These are phyloP conservation scores for Andrena dorsata DNA, from an alignment of 2,888 invertebrate genomes.

Conservation along the genomic window DNA sequence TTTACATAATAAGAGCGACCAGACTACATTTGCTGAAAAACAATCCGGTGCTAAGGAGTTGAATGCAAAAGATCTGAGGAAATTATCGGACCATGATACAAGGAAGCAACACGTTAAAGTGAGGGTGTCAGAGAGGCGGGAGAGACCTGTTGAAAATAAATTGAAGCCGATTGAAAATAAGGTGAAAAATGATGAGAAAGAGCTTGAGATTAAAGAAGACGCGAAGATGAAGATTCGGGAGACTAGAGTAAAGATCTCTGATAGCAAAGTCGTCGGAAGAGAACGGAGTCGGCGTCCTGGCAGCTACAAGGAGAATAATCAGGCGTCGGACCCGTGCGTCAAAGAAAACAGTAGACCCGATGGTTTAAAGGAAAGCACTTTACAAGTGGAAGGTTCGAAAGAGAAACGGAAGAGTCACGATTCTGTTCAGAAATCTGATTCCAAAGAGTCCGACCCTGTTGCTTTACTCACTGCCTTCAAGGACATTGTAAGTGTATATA, in stretches of 20 bases:
- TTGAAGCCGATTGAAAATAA: slow-evolving; percentile 64
- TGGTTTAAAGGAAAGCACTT: slow-evolving; percentile 66
- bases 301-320: slow-evolving; percentile 65
- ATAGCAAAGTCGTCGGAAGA: slow-evolving; percentile 47
- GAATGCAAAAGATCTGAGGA: slow-evolving; percentile 39
- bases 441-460: slow-evolving; percentile 72
- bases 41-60: slow-evolving; percentile 29
- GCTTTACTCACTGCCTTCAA: slow-evolving; percentile 78
- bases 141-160: slow-evolving; percentile 56
- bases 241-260: slow-evolving; percentile 48
- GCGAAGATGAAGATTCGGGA: slow-evolving; percentile 53
- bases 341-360: slow-evolving; percentile 81
- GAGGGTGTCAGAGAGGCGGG: slow-evolving; percentile 54
- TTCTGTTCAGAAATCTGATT: slow-evolving; percentile 64
- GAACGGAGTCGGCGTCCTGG: slow-evolving; percentile 62
- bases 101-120: slow-evolving; percentile 49
- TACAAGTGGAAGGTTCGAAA: slow-evolving; percentile 55
- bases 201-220: slow-evolving; percentile 54
- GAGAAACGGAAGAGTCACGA: slow-evolving; percentile 62
- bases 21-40: neutral
- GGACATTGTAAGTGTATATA: slow-evolving; percentile 78
- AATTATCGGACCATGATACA: slow-evolving; percentile 50
- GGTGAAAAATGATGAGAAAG: slow-evolving; percentile 45
- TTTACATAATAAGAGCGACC: slow-evolving; percentile 22
- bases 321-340: slow-evolving; percentile 72